Conservation (phyloP, 2,888 invertebrate genomes). For the Oeneis ivallda region DNA sequence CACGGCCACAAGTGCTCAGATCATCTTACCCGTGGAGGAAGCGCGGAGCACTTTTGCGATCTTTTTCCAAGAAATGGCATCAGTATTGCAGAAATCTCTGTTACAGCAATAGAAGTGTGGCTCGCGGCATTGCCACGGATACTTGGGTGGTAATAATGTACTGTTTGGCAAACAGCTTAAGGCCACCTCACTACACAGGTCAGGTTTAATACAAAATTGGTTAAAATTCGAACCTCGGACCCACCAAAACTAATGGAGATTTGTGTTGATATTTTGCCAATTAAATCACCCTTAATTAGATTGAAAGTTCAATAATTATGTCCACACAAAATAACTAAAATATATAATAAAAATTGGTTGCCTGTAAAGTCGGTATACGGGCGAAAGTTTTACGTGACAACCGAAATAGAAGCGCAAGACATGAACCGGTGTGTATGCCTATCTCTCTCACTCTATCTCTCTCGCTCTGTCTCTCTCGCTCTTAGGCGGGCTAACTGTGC, state of each 20-base stretch:
- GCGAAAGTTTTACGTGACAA: no score
- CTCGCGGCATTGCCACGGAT: conserved; percentile 68
- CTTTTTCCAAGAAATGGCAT: conserved; percentile 62
- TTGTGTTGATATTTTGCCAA: conserved; percentile 73
- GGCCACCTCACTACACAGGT: conserved; percentile 70
- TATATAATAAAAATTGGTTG: no score
- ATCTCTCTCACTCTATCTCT: no score
- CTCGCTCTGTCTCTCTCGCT: no score
- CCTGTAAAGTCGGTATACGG: no score
- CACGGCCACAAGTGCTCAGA: conserved; percentile 64
- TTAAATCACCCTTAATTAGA: conserved; percentile 36
- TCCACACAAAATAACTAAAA: conserved; percentile 35
- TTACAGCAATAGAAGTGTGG: conserved; percentile 72
- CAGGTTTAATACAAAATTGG: conserved; percentile 62
- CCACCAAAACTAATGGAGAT: conserved; percentile 43
- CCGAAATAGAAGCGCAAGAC: no score
- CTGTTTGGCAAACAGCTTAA: conserved; percentile 82
- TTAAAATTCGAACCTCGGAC: conserved; percentile 53
- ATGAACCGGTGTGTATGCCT: no score
- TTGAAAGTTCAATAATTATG: conserved; percentile 21
- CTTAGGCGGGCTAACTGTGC: no score
- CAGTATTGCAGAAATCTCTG: conserved; percentile 72
- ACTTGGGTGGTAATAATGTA: conserved; percentile 79
- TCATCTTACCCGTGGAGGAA: conserved; percentile 68
- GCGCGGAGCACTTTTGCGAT: conserved; percentile 59